These are phyloP conservation scores for Brachyptera risi DNA, from an alignment of 2,888 invertebrate species.

Conservation along the genomic window DNA sequence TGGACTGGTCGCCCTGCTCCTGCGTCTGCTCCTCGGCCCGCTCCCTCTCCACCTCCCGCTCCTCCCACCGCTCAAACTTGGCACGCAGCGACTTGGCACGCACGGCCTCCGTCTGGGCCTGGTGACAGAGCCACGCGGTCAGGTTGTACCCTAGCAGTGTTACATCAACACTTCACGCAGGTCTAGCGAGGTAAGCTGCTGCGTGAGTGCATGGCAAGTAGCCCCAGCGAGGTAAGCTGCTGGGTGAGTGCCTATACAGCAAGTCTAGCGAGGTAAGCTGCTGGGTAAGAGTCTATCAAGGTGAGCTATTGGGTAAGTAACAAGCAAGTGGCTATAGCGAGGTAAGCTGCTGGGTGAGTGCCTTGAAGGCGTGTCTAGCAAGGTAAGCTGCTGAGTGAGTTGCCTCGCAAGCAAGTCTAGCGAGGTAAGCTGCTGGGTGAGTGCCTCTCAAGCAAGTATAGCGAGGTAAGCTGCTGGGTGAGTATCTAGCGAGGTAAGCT, in stretches of 20 bases:
- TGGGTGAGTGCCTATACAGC: no score
- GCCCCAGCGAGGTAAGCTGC: not conserved
- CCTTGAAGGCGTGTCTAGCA: no score
- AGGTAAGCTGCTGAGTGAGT: not conserved
- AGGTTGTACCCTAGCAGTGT: no score
- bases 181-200: not conserved
- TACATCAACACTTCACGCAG: not conserved
- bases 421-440: no score
- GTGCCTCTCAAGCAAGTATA: no score
- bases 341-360: no score
- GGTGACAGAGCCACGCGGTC: no score
- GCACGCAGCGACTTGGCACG: slow-evolving; percentile 79
- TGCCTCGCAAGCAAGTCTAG: not conserved
- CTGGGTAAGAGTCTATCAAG: not conserved
- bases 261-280: not conserved
- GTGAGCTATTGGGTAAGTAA: not conserved
- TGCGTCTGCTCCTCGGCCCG: slow-evolving; percentile 47
- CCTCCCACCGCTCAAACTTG: slow-evolving; percentile 86
- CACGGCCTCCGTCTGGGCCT: slow-evolving; percentile 67
- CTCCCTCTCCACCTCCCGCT: slow-evolving; percentile 50
- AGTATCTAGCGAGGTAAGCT: not conserved
- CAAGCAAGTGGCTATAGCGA: slow-evolving; percentile 1
- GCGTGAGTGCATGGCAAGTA: slow-evolving; percentile 4
- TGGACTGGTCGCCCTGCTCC: slow-evolving; percentile 60
- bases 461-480: no score